Percentiles rank a stretch among this genome's conserved stretches.
These are phyloP conservation scores for Brachymystax lenok DNA, from an alignment of 2,797 vertebrate genomes.

Conservation along the genomic window DNA sequence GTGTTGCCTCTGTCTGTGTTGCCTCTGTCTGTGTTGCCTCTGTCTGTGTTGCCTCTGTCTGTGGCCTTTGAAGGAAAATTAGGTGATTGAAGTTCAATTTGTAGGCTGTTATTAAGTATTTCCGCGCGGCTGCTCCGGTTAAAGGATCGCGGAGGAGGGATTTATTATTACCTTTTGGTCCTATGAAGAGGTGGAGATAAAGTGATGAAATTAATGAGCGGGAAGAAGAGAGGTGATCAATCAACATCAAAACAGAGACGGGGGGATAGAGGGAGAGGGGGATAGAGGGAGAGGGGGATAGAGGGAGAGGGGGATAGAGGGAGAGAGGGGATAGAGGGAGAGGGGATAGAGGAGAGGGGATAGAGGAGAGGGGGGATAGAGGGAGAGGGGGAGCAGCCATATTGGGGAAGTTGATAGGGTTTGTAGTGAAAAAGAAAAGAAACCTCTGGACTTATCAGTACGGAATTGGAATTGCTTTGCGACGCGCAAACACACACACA, in stretches of 20 bases:
- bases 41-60: no score
- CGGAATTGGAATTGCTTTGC: constrained; percentile 41
- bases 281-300: constrained; percentile 2
- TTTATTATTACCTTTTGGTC: constrained; percentile 99
- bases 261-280: not conserved
- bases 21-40: no score
- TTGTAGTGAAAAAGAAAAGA: constrained; percentile 50
- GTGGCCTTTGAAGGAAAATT: constrained; percentile 85
- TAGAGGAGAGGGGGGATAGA: no score
- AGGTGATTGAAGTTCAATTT: constrained; percentile 99
- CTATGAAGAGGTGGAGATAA: constrained; percentile 99
- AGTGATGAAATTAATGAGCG: constrained; percentile 99
- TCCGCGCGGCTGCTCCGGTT: constrained; percentile 94
- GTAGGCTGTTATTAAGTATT: constrained; percentile 99
- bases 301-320: not conserved
- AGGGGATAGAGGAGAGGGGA: no score
- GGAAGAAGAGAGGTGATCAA: constrained; percentile 94
- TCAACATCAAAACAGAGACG: constrained; percentile 84
- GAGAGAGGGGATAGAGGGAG: not conserved
- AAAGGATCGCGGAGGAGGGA: constrained; percentile 99
- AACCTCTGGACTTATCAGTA: constrained; percentile 61
- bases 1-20: no score
- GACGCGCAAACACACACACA: constrained; percentile 25
- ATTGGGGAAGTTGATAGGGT: constrained; percentile 75
- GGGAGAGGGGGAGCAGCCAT: constrained; percentile 67